These are phyloP conservation scores for Bombus terrestris DNA, from an alignment of 1,140 invertebrate genomes.

Conservation along the genomic window DNA sequence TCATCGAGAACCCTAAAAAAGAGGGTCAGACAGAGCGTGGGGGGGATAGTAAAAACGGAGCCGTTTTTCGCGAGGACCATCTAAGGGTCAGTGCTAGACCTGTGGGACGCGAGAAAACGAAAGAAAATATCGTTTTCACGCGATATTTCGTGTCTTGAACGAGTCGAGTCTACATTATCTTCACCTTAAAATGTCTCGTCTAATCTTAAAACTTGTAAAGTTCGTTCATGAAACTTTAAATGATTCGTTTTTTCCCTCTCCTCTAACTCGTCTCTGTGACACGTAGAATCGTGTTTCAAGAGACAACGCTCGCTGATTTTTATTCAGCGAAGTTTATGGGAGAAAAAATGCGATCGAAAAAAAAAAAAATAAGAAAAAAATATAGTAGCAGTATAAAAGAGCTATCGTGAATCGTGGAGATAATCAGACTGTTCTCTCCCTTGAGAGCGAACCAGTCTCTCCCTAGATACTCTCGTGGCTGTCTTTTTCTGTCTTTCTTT, in stretches of 20 bases:
- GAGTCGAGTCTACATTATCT: neutral
- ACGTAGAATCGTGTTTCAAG: neutral
- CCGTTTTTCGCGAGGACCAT: conserved; percentile 61
- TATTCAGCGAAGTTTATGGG: conserved; percentile 3
- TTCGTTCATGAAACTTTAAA: neutral
- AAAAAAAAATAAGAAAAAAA: conserved; percentile 25
- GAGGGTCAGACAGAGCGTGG: conserved; percentile 16
- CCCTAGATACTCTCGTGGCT: conserved; percentile 47
- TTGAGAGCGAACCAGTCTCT: neutral
- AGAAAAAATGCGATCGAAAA: conserved; percentile 22
- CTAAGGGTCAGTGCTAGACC: conserved; percentile 71
- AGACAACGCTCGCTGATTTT: conserved; percentile 4
- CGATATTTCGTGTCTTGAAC: neutral
- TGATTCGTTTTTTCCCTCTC: neutral
- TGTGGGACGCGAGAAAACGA: conserved; percentile 41
- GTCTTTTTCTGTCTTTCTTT: conserved; percentile 47
- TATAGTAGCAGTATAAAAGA: conserved; percentile 1
- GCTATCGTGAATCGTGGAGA: conserved; percentile 2
- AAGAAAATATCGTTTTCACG: neutral
- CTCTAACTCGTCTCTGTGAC: neutral
- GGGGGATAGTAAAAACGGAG: conserved; percentile 6
- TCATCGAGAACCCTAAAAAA: conserved; percentile 66
- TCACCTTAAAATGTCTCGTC: too few species aligned
- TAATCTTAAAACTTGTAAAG: neutral
- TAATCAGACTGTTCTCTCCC: conserved; percentile 18